Conservation (phyloP, 2,888 invertebrate genomes). For the Leucophenga maculata region DNA sequence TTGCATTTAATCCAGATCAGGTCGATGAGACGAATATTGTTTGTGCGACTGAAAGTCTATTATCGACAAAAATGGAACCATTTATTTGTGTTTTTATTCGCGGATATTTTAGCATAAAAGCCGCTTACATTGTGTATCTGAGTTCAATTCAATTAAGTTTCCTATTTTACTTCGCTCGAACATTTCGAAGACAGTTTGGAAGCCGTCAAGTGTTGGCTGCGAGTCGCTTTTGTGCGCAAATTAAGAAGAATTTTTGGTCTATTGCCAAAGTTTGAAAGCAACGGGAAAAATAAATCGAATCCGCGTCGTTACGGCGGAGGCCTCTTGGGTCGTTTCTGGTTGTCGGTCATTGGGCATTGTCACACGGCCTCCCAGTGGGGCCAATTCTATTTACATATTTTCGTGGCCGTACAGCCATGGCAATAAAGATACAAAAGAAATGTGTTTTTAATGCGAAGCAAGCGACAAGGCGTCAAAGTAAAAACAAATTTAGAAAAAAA, state of each 20-base stretch:
- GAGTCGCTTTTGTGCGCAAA: conserved; percentile 21
- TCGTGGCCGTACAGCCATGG: background rate
- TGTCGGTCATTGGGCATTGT: conserved; percentile 2
- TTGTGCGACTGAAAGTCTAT: background rate
- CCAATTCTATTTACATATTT: conserved; percentile 10
- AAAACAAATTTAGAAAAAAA: conserved; percentile 5
- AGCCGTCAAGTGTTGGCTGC: too few species aligned
- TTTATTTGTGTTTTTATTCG: too few species aligned
- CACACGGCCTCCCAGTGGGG: conserved; percentile 2
- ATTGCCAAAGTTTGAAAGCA: conserved; percentile 7
- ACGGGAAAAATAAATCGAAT: conserved; percentile 11
- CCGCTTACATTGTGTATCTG: background rate
- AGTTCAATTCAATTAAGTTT: conserved; percentile 2
- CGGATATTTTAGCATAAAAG: too few species aligned
- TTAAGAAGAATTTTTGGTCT: conserved; percentile 18
- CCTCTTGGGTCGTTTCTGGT: background rate
- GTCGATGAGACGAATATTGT: background rate
- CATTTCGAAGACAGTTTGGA: background rate
- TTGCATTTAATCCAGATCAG: background rate
- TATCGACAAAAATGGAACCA: too few species aligned
- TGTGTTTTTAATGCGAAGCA: background rate
- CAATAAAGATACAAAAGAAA: too few species aligned
- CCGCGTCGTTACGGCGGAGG: background rate
- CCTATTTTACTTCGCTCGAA: background rate
- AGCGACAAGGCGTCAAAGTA: background rate